phyloP scores from a whole-genome alignment of 2,113 vertebrate species.

The Psammodynastes pulverulentus region DNA sequence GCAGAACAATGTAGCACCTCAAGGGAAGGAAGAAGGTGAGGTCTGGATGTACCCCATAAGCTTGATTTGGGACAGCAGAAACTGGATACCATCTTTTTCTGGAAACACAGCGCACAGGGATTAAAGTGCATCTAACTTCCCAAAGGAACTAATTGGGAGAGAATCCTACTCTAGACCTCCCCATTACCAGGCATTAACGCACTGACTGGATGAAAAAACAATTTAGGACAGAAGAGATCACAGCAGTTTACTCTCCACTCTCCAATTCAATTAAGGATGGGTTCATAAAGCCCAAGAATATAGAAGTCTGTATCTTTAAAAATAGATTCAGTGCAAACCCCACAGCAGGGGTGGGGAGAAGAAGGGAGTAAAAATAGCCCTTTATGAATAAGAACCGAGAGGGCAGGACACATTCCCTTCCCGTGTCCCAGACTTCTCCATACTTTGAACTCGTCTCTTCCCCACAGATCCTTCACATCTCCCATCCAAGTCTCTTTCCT shows the following conservation, averaged over 20 bases:
- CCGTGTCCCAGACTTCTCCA: not conserved
- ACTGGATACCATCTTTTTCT: not conserved
- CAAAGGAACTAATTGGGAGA: not conserved
- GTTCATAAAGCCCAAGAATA: not conserved
- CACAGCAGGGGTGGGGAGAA: not conserved
- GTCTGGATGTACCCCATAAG: not conserved
- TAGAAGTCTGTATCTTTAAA: not conserved
- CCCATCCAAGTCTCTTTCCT: slow-evolving; percentile 38
- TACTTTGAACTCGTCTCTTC: not conserved
- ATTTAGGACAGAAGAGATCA: not conserved
- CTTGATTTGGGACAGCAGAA: not conserved
- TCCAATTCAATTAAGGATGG: not conserved
- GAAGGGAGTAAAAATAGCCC: slow-evolving; percentile 20
- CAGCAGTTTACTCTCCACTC: not conserved
- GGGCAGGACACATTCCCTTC: not conserved
- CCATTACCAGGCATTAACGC: not conserved
- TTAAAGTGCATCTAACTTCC: slow-evolving; percentile 41
- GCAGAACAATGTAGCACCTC: not conserved
- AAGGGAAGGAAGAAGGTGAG: not conserved
- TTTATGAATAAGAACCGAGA: slow-evolving; percentile 16
- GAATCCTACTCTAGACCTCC: not conserved
- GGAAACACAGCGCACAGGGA: slow-evolving; percentile 30
- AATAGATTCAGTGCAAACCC: slow-evolving; percentile 25
- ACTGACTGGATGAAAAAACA: not conserved
- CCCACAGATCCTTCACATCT: not conserved